phyloP scores from a whole-genome alignment of 2,888 invertebrate species.

The Lasius fuliginosus region DNA sequence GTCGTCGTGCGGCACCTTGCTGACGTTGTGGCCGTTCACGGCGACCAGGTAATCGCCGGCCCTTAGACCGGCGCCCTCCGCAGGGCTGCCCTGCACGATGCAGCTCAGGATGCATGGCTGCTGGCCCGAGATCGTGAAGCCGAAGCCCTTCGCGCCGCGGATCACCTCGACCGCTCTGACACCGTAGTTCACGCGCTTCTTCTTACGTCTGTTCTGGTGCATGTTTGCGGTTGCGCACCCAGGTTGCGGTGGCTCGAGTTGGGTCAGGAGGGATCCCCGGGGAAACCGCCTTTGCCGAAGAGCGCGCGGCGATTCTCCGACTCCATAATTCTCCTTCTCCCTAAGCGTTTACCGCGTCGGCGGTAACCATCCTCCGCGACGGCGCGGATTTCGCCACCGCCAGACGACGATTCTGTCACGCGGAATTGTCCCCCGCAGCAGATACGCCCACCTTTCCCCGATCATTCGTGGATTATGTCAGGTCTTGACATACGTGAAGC shows the following conservation, averaged over 20 bases:
- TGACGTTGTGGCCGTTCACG: slow-evolving; percentile 96
- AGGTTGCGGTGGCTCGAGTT: too few relatives aligned
- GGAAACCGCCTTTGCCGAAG: slow-evolving; percentile 16
- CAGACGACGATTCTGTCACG: neutral
- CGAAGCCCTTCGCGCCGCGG: slow-evolving; percentile 96
- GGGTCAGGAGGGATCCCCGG: slow-evolving; percentile 10
- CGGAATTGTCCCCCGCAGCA: neutral
- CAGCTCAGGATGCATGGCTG: slow-evolving; percentile 98
- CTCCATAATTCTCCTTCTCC: slow-evolving; percentile 18
- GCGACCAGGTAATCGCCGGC: slow-evolving; percentile 97
- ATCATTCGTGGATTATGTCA: neutral
- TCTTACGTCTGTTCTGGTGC: slow-evolving; percentile 89
- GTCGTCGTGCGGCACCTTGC: slow-evolving; percentile 96
- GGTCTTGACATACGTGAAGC: neutral
- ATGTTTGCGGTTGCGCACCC: slow-evolving; percentile 81
- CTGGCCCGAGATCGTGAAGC: slow-evolving; percentile 99
- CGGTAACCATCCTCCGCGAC: neutral
- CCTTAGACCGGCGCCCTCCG: slow-evolving; percentile 95
- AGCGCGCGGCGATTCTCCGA: neutral
- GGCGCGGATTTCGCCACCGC: neutral
- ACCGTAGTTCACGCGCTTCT: slow-evolving; percentile 91
- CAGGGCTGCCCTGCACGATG: slow-evolving; percentile 96
- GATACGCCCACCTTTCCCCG: neutral
- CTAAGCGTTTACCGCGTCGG: neutral
- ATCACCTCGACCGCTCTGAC: slow-evolving; percentile 94